Evolutionary conservation across 2,113 vertebrate species (phyloP).

Genomic region (Mesembrinibis cayennensis): DNA sequence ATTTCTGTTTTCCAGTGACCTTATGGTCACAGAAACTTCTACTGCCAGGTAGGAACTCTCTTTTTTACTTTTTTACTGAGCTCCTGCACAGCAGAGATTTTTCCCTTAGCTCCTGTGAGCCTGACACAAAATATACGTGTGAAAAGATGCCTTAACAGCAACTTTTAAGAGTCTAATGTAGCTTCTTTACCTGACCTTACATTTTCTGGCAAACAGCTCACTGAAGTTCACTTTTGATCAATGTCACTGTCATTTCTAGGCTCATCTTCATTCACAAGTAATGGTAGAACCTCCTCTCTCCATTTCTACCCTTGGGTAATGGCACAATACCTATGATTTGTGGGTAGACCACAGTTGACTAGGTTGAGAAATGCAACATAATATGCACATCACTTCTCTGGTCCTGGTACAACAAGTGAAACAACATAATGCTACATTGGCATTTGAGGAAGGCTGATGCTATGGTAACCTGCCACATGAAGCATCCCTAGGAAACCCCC

Average conservation of each 20-base stretch:
- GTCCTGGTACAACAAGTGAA: neutral
- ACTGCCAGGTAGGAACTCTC: neutral
- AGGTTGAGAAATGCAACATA: neutral
- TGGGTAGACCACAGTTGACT: neutral
- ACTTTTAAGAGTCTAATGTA: neutral
- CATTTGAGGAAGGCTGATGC: neutral
- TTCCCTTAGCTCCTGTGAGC: neutral
- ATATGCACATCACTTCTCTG: neutral
- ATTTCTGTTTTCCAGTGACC: neutral
- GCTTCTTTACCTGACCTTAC: constrained; percentile 8
- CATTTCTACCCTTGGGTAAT: neutral
- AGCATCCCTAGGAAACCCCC: neutral
- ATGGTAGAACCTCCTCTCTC: neutral
- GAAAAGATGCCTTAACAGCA: neutral
- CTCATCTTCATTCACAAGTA: neutral
- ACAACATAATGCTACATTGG: neutral
- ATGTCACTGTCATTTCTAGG: neutral
- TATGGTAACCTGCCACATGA: neutral
- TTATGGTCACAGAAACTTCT: neutral
- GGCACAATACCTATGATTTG: neutral
- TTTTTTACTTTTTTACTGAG: neutral
- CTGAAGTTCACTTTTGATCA: constrained; percentile 6
- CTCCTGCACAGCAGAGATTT: neutral
- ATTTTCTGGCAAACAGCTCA: neutral
- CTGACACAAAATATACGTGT: neutral